phyloP scores from a whole-genome alignment of 2,113 vertebrate species.

The Dendropsophus ebraccatus region DNA sequence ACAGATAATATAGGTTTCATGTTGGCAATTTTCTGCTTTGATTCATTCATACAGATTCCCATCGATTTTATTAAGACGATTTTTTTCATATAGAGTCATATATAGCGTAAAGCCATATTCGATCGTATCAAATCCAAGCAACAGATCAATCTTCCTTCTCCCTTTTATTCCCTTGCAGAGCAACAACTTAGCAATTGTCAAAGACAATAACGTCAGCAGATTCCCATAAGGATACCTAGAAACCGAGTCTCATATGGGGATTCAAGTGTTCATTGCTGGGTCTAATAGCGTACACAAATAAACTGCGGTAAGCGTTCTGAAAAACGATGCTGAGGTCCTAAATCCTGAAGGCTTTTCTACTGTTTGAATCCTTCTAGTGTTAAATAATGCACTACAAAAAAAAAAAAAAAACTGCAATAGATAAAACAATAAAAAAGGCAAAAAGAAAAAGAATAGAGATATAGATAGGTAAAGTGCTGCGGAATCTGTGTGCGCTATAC shows the following conservation, averaged over 20 bases:
- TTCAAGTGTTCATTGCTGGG: not conserved
- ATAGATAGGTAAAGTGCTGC: not conserved
- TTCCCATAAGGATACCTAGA: slow-evolving; percentile 19
- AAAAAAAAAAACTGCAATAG: not conserved
- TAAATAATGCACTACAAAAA: not conserved
- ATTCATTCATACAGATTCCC: not conserved
- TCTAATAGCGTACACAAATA: slow-evolving; percentile 30
- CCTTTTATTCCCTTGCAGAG: slow-evolving; percentile 40
- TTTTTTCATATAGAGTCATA: not conserved
- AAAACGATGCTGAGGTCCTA: not conserved
- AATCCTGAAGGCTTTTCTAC: not conserved
- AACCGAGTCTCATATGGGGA: not conserved
- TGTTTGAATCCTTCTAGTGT: not conserved
- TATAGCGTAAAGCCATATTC: not conserved
- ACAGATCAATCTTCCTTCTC: slow-evolving; percentile 33
- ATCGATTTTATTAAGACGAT: not conserved
- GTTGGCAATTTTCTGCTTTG: not conserved
- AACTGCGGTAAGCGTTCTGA: not conserved
- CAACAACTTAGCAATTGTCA: slow-evolving; percentile 46
- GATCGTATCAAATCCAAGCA: slow-evolving; percentile 11
- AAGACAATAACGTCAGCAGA: slow-evolving; percentile 37
- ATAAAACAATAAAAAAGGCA: not conserved
- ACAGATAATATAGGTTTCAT: not conserved
- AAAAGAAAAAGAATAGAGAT: not conserved
- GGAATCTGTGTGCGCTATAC: no score